A percentile compares a stretch with the other conserved stretches of the same genome.
These are phyloP conservation scores for Drosophila punjabiensis DNA, from an alignment of 1,140 invertebrate genomes.

Conservation along the genomic window DNA sequence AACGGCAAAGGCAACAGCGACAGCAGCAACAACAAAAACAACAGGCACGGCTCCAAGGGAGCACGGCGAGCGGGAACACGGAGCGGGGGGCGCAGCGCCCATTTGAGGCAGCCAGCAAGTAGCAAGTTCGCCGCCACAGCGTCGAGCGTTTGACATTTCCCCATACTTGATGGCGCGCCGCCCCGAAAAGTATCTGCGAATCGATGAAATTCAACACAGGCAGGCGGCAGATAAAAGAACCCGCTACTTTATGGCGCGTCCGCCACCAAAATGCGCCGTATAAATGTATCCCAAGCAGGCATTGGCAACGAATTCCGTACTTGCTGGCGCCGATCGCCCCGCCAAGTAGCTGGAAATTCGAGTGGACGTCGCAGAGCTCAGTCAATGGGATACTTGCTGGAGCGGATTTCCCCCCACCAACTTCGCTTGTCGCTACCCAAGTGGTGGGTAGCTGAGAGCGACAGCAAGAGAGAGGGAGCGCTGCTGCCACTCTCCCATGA, in stretches of 20 bases:
- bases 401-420: conserved; percentile 59
- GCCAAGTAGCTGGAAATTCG: conserved; percentile 64
- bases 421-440: conserved; percentile 47
- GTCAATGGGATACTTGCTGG: conserved; percentile 65
- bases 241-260: conserved; percentile 78
- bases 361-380: conserved; percentile 15
- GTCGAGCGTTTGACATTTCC: conserved; percentile 82
- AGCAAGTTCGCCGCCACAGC: conserved; percentile 61
- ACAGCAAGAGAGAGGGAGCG: conserved; percentile 1
- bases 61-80: conserved; percentile 23
- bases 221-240: conserved; percentile 59
- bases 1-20: conserved; percentile 16
- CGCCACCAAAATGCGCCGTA: conserved; percentile 78
- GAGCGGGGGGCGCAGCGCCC: conserved; percentile 72
- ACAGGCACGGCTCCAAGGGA: conserved; percentile 58
- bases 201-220: conserved; percentile 54
- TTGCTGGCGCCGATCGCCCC: conserved; percentile 63
- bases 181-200: conserved; percentile 71
- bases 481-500: conserved; percentile 5
- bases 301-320: conserved; percentile 32
- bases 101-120: conserved; percentile 82
- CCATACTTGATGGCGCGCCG: conserved; percentile 80
- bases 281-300: conserved; percentile 32
- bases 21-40: conserved; percentile 26
- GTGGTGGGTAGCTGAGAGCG: conserved; percentile 61